These are phyloP conservation scores for Oligia latruncula DNA, from an alignment of 2,888 invertebrate species.

Conservation along the genomic window DNA sequence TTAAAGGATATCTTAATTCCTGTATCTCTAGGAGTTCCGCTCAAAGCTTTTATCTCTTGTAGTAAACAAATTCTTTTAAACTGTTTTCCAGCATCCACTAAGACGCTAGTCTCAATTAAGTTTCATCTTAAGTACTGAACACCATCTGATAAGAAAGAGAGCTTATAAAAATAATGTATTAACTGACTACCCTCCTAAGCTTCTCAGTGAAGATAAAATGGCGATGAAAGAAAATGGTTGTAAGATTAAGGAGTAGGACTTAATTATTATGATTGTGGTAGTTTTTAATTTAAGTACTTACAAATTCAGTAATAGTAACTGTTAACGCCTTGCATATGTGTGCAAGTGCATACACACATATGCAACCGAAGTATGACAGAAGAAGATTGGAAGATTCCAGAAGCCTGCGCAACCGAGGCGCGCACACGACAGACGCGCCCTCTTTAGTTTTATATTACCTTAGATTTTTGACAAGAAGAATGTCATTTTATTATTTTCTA, in stretches of 20 bases:
- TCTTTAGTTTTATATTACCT: too few relatives aligned
- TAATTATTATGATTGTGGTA: constrained; percentile 14
- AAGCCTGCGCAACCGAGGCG: too few relatives aligned
- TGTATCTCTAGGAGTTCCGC: constrained; percentile 33
- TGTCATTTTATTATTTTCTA: too few relatives aligned
- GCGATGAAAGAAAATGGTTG: constrained; percentile 32
- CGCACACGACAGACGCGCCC: too few relatives aligned
- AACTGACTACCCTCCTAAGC: constrained; percentile 42
- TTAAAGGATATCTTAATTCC: constrained; percentile 20
- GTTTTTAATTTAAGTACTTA: constrained; percentile 8
- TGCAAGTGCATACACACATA: too few relatives aligned
- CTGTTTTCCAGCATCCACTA: constrained; percentile 47
- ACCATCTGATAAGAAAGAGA: constrained; percentile 42
- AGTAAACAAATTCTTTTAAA: constrained; percentile 76
- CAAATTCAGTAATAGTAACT: not conserved
- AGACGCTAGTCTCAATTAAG: constrained; percentile 63
- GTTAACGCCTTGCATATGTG: too few relatives aligned
- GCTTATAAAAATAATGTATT: constrained; percentile 49
- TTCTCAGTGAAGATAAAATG: constrained; percentile 29
- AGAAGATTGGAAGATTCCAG: too few relatives aligned
- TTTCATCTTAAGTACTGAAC: constrained; percentile 42
- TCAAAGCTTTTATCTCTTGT: constrained; percentile 68
- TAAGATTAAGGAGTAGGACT: not conserved
- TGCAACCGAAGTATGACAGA: too few relatives aligned
- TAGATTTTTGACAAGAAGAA: too few relatives aligned